These are phyloP conservation scores for Sinodicranocentrus sp. DNA, from an alignment of 2,888 invertebrate species.

Conservation along the genomic window DNA sequence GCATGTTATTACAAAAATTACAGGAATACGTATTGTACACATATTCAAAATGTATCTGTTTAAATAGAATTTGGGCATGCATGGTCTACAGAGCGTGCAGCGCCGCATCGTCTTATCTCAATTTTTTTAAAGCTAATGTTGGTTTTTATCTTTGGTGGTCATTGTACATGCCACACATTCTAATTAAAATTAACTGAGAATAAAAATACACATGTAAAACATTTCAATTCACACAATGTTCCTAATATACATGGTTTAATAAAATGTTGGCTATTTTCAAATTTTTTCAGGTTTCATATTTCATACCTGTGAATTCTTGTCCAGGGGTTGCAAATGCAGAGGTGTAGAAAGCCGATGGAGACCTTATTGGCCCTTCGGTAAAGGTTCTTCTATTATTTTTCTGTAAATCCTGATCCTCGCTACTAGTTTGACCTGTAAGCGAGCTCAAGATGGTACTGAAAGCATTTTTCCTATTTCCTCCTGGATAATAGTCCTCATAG, in stretches of 20 bases:
- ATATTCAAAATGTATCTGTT: too few relatives aligned
- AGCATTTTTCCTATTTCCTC: slow-evolving; percentile 13
- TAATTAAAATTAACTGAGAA: too few relatives aligned
- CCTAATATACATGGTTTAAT: too few relatives aligned
- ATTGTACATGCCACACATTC: too few relatives aligned
- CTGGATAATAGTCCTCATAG: slow-evolving; percentile 28
- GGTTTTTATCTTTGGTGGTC: neutral
- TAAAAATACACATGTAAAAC: too few relatives aligned
- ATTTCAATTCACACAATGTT: too few relatives aligned
- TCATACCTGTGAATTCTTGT: slow-evolving; percentile 68
- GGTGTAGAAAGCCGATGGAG: slow-evolving; percentile 55
- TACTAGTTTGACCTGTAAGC: neutral
- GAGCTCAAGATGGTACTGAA: slow-evolving; percentile 28
- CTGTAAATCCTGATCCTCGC: slow-evolving; percentile 1
- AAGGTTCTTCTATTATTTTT: slow-evolving; percentile 1
- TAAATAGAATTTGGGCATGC: too few relatives aligned
- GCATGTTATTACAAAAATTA: too few relatives aligned
- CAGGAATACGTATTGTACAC: neutral
- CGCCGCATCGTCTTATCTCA: slow-evolving; percentile 15
- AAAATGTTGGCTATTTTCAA: too few relatives aligned
- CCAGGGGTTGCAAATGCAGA: slow-evolving; percentile 66
- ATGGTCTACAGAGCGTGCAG: slow-evolving; percentile 40
- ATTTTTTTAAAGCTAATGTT: slow-evolving; percentile 1
- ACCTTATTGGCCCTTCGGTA: slow-evolving; percentile 24
- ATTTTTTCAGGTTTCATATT: too few relatives aligned